phyloP scores from a whole-genome alignment of 2,113 vertebrate genomes.

The Diphyllodes magnificus region DNA sequence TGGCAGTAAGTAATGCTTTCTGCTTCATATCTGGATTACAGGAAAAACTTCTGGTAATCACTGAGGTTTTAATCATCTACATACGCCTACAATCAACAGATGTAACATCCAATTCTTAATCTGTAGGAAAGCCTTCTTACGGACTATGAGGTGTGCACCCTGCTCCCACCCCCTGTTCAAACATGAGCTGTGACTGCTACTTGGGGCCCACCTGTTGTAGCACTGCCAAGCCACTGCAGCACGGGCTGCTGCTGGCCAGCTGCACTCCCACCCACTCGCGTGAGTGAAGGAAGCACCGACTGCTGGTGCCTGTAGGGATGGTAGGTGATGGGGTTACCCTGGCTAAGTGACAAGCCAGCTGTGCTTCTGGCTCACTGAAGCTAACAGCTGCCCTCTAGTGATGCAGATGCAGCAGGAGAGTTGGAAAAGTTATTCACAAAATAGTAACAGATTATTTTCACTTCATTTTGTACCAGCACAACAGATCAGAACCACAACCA shows the following conservation, averaged over 20 bases:
- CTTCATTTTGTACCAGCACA: neutral
- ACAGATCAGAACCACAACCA: neutral
- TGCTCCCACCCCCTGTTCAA: neutral
- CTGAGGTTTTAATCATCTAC: neutral
- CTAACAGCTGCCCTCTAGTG: constrained; percentile 16
- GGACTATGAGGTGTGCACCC: neutral
- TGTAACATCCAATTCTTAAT: neutral
- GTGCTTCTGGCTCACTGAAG: neutral
- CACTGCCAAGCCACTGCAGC: neutral
- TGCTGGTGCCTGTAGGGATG: neutral
- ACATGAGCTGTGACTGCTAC: fast-evolving
- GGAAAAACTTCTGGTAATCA: neutral
- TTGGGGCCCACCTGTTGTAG: neutral
- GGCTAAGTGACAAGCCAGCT: neutral
- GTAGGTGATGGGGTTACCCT: neutral
- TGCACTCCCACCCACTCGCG: neutral
- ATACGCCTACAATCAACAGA: neutral
- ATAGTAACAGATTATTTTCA: neutral
- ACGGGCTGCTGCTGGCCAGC: neutral
- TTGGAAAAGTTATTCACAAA: neutral
- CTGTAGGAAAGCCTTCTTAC: neutral
- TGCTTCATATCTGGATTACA: neutral
- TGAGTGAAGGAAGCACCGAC: neutral
- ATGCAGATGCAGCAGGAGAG: neutral
- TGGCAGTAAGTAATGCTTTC: neutral